These are phyloP conservation scores for Bubo scandiacus DNA, from an alignment of 2,113 vertebrate genomes.

Conservation along the genomic window DNA sequence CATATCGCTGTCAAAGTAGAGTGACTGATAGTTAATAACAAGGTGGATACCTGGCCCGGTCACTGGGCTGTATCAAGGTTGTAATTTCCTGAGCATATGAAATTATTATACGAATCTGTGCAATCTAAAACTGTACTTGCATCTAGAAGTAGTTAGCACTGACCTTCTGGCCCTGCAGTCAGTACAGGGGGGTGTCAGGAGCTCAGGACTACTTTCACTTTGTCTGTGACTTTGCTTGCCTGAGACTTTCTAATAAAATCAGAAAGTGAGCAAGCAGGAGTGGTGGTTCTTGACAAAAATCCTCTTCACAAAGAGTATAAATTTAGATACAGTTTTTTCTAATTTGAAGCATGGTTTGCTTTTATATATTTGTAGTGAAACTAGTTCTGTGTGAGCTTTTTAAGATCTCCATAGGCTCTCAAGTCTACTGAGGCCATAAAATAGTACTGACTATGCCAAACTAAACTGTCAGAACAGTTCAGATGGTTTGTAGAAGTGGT, in stretches of 20 bases:
- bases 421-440: not conserved
- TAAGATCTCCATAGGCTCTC: not conserved
- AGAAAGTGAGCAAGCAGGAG: accelerated
- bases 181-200: no score
- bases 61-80: no score
- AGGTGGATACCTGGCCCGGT: no score
- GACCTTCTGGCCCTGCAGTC: no score
- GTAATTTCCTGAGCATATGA: no score
- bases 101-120: no score
- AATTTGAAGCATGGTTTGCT: not conserved
- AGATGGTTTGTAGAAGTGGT: not conserved
- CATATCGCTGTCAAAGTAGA: no score
- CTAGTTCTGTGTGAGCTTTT: not conserved
- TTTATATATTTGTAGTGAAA: not conserved
- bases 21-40: no score
- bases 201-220: no score
- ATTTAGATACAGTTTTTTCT: not conserved
- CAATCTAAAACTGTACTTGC: no score
- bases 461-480: not conserved
- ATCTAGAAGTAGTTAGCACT: no score
- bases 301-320: not conserved
- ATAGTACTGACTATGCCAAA: not conserved
- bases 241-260: not conserved
- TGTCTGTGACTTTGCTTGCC: no score
- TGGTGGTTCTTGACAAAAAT: not conserved